Percentiles rank a stretch among this genome's conserved stretches.
These are phyloP conservation scores for Agrotis clavis DNA, from an alignment of 2,888 invertebrate species.

Conservation along the genomic window DNA sequence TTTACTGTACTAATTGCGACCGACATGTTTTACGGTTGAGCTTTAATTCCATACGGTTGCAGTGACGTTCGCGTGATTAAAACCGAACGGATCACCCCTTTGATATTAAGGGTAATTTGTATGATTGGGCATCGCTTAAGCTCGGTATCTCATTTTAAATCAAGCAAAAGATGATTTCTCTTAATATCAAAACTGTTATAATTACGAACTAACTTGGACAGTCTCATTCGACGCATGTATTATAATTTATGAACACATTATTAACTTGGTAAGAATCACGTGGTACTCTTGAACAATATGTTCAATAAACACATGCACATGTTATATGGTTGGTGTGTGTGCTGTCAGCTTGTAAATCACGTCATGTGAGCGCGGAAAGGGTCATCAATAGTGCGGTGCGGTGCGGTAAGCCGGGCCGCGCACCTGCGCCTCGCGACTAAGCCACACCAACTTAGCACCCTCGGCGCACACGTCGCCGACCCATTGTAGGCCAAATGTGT, in stretches of 20 bases:
- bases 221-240: neutral
- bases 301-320: neutral
- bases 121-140: constrained; percentile 23
- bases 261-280: neutral
- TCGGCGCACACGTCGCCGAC: constrained; percentile 31
- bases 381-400: constrained; percentile 76
- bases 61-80: constrained; percentile 60
- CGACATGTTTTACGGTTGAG: constrained; percentile 84
- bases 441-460: constrained; percentile 73
- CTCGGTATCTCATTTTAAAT: neutral
- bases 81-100: constrained; percentile 51
- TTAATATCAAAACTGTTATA: neutral
- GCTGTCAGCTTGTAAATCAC: constrained; percentile 54
- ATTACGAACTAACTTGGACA: neutral
- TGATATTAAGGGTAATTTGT: constrained; percentile 39
- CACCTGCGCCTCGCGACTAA: constrained; percentile 81
- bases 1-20: constrained; percentile 88
- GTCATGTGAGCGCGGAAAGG: constrained; percentile 41
- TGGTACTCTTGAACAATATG: neutral
- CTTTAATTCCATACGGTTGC: constrained; percentile 73
- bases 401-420: constrained; percentile 73
- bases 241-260: neutral
- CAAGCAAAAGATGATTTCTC: neutral
- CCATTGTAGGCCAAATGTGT: constrained; percentile 19
- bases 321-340: constrained; percentile 24